Conservation (phyloP, 2,113 vertebrate species). For the Rhynchomys soricoides region DNA sequence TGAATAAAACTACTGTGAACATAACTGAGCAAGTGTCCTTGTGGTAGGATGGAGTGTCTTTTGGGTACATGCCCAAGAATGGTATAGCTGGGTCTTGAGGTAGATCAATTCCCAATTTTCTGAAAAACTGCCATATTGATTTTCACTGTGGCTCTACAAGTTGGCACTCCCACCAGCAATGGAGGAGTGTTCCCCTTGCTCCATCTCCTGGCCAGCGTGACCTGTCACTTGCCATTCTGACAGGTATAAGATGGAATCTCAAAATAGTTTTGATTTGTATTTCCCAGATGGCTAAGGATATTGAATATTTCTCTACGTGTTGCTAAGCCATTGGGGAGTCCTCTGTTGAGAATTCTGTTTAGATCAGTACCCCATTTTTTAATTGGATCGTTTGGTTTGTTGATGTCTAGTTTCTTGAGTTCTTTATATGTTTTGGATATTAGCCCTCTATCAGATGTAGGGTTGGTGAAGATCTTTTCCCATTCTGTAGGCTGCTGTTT, state of each 20-base stretch:
- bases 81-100: not conserved
- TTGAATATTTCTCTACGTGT: not conserved
- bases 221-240: not conserved
- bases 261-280: not conserved
- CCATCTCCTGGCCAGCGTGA: not conserved
- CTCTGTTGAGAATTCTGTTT: not conserved
- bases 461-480: not conserved
- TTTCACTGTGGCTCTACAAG: not conserved
- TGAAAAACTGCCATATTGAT: not conserved
- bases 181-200: not conserved
- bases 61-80: not conserved
- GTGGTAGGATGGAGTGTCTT: not conserved
- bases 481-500: not conserved
- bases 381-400: not conserved
- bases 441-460: not conserved
- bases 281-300: not conserved
- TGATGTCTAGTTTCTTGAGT: not conserved
- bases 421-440: not conserved
- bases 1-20: not conserved
- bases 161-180: not conserved
- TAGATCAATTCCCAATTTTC: not conserved
- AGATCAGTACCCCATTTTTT: not conserved
- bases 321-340: not conserved
- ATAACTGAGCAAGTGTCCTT: not conserved
- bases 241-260: not conserved